A percentile compares a stretch with the other conserved stretches of the same genome.
These are phyloP conservation scores for Vimba vimba DNA, from an alignment of 2,113 vertebrate species.

Conservation along the genomic window DNA sequence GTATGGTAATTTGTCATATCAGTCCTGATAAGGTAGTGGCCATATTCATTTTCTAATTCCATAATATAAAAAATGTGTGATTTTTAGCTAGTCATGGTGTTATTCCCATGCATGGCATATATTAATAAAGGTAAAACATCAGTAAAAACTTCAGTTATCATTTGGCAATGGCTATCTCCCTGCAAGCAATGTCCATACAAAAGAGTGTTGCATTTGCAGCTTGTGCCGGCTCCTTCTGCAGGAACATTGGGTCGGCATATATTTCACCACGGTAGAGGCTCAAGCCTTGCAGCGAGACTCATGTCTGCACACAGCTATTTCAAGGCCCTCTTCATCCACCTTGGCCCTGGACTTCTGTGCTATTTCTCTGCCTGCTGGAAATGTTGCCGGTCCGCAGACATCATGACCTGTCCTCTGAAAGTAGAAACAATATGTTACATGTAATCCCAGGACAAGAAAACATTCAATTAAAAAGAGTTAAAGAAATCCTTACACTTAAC, in stretches of 20 bases:
- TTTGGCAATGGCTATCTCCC: neutral
- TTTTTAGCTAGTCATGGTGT: neutral
- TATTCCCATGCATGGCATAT: neutral
- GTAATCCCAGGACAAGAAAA: no score
- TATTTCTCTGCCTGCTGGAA: no score
- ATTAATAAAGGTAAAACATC: neutral
- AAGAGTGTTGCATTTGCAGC: neutral
- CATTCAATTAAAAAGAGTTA: no score
- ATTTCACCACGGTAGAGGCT: neutral
- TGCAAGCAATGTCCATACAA: constrained; percentile 11
- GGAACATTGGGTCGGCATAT: constrained; percentile 20
- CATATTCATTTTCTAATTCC: neutral
- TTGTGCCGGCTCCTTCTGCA: neutral
- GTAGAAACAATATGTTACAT: no score
- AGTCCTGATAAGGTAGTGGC: neutral
- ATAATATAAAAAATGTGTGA: neutral
- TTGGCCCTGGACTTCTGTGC: no score
- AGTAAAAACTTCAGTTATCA: neutral
- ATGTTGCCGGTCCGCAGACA: no score
- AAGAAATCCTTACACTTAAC: no score
- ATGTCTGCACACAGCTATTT: no score
- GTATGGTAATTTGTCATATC: no score
- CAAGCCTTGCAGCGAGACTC: neutral
- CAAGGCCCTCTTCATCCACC: no score
- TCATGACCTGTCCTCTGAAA: no score